These are phyloP conservation scores for Tetragonula carbonaria DNA, from an alignment of 2,888 invertebrate genomes.

Conservation along the genomic window DNA sequence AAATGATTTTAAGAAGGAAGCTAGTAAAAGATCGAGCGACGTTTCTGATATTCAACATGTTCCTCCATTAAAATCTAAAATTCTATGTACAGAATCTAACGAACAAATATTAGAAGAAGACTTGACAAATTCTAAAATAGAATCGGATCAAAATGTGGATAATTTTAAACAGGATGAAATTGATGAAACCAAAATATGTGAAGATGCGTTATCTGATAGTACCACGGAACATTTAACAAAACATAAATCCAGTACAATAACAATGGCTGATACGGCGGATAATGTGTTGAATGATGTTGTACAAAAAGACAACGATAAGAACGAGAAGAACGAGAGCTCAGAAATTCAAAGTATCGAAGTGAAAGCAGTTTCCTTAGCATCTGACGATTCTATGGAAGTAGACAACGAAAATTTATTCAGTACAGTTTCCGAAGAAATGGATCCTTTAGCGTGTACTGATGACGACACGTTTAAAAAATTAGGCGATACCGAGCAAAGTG, in stretches of 20 bases:
- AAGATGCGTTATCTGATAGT: neutral
- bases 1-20: constrained; percentile 71
- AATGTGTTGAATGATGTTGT: constrained; percentile 5
- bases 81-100: constrained; percentile 59
- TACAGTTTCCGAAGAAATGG: constrained; percentile 73
- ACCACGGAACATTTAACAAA: constrained; percentile 19
- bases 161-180: constrained; percentile 23
- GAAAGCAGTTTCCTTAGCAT: constrained; percentile 61
- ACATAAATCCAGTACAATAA: constrained; percentile 28
- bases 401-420: constrained; percentile 73
- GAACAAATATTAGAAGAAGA: constrained; percentile 46
- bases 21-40: constrained; percentile 69
- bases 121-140: constrained; percentile 27
- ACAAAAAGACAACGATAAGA: constrained; percentile 25
- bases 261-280: constrained; percentile 12
- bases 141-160: constrained; percentile 32
- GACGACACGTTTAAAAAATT: constrained; percentile 64
- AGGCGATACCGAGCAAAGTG: constrained; percentile 15
- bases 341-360: constrained; percentile 72
- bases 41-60: constrained; percentile 68
- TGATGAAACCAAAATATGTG: constrained; percentile 21
- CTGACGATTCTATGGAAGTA: constrained; percentile 76
- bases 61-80: constrained; percentile 73
- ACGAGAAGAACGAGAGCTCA: constrained; percentile 49
- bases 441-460: constrained; percentile 82